Evolutionary conservation across 2,888 invertebrate species (phyloP).

Genomic region (Ernsta delagoae): DNA sequence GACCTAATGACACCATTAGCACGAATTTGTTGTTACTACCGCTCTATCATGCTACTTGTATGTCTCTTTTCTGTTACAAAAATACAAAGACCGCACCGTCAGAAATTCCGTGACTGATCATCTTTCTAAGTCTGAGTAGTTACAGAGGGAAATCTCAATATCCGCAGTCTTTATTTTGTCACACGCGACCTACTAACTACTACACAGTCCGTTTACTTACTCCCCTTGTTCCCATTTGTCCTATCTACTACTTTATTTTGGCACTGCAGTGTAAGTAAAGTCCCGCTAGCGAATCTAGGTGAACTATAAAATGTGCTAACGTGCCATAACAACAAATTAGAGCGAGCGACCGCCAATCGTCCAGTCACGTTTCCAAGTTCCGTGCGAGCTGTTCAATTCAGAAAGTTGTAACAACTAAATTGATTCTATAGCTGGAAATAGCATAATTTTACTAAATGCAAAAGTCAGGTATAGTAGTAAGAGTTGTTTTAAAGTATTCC

Average conservation of each 20-base stretch:
- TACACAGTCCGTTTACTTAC: no score
- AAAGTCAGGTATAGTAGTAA: no score
- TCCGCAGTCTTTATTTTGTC: neutral
- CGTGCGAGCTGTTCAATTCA: neutral
- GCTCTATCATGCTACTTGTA: neutral
- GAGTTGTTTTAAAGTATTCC: no score
- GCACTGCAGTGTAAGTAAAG: neutral
- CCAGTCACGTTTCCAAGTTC: constrained; percentile 19
- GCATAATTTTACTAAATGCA: no score
- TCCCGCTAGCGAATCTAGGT: constrained; percentile 11
- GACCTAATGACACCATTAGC: constrained; percentile 1
- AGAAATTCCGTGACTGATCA: neutral
- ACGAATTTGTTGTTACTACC: constrained; percentile 2
- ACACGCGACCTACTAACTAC: neutral
- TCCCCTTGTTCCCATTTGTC: neutral
- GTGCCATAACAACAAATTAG: constrained; percentile 30
- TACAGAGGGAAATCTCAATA: neutral
- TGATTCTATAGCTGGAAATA: no score
- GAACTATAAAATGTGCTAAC: constrained; percentile 30
- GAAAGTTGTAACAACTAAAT: no score
- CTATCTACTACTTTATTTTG: neutral
- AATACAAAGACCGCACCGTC: neutral
- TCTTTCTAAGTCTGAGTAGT: neutral
- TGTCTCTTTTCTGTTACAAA: neutral
- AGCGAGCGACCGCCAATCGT: constrained; percentile 15